Evolutionary conservation across 2,113 vertebrate genomes (phyloP).

Genomic region (Cynopterus brachyotis): DNA sequence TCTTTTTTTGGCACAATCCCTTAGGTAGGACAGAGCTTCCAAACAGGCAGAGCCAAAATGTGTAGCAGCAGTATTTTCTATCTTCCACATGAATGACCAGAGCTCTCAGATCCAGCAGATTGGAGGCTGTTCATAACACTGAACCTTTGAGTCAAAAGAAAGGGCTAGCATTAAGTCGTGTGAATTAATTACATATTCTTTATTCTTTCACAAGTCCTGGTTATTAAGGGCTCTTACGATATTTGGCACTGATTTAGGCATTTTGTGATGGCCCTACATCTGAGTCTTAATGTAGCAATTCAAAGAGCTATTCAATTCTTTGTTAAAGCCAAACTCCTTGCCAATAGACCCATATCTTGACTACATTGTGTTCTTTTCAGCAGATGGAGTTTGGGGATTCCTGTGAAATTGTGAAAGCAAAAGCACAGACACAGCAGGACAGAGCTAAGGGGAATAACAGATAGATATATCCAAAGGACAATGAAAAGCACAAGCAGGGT

Average conservation of each 20-base stretch:
- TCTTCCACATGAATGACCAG: constrained; percentile 44
- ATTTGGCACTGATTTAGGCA: constrained; percentile 42
- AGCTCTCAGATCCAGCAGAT: not conserved
- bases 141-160: constrained; percentile 55
- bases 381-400: constrained; percentile 49
- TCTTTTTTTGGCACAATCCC: not conserved
- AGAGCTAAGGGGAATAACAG: not conserved
- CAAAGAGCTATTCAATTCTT: constrained; percentile 58
- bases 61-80: not conserved
- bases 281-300: constrained; percentile 34
- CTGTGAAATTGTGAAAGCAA: not conserved
- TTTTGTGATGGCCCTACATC: not conserved
- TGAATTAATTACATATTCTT: constrained; percentile 47
- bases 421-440: not conserved
- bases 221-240: constrained; percentile 39
- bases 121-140: not conserved
- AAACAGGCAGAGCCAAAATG: constrained; percentile 4
- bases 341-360: constrained; percentile 15
- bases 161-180: not conserved
- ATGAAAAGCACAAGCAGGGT: not conserved
- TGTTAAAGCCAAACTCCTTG: constrained; percentile 28
- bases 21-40: not conserved
- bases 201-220: constrained; percentile 5
- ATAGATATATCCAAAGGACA: not conserved
- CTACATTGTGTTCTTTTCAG: not conserved